Conservation (phyloP, 2,888 invertebrate species). For the Poecilobothrus nobilitatus region DNA sequence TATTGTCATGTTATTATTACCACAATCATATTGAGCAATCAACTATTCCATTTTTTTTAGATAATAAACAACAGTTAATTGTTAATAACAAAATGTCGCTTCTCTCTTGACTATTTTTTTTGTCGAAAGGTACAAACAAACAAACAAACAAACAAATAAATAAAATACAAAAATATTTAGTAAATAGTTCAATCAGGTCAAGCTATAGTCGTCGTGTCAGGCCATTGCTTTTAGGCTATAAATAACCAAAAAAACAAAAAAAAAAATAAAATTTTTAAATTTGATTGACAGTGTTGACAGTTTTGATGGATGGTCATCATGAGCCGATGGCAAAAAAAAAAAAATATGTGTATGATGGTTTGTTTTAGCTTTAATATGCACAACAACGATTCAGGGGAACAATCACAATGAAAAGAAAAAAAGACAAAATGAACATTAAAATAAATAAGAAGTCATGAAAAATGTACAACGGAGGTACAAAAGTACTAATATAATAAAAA, state of each 20-base stretch:
- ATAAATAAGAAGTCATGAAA: background rate
- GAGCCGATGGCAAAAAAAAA: constrained; percentile 21
- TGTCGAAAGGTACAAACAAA: background rate
- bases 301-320: constrained; percentile 40
- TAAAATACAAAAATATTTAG: background rate
- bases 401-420: background rate
- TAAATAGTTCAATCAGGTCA: background rate
- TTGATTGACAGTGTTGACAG: constrained; percentile 40
- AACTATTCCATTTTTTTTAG: too few relatives aligned
- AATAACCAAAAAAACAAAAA: constrained; percentile 28
- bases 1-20: background rate
- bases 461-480: background rate
- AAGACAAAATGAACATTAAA: background rate
- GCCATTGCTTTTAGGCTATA: constrained; percentile 24
- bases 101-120: background rate
- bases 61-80: too few relatives aligned
- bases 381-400: background rate
- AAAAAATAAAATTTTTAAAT: constrained; percentile 7
- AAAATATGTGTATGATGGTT: background rate
- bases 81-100: too few relatives aligned
- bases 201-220: background rate
- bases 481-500: background rate
- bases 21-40: background rate
- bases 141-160: background rate
- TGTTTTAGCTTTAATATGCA: background rate